Percentiles rank a stretch among this genome's conserved stretches.
phyloP scores from a whole-genome alignment of 2,888 invertebrate genomes.

The Leptopterna dolabrata region DNA sequence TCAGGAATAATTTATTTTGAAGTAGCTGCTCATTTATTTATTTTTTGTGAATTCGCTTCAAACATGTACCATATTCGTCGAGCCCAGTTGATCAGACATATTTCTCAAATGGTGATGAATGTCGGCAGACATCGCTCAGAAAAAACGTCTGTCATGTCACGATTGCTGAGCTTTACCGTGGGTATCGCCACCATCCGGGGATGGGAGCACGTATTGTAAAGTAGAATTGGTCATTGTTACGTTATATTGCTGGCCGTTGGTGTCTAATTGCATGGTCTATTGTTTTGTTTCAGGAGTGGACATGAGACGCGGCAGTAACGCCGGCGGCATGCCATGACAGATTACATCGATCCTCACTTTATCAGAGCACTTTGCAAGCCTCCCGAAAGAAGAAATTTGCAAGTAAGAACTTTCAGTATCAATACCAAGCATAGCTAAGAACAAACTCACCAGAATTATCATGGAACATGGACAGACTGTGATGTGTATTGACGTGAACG shows the following conservation, averaged over 20 bases:
- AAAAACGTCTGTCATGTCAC: not conserved
- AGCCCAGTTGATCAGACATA: too few species aligned
- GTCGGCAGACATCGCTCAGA: not conserved
- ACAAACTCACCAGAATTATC: too few species aligned
- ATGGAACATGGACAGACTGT: too few species aligned
- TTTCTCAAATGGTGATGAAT: not conserved
- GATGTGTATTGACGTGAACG: too few species aligned
- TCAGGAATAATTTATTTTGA: too few species aligned
- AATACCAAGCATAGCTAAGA: too few species aligned
- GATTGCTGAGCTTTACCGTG: not conserved
- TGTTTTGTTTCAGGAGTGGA: constrained; percentile 51
- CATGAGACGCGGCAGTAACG: constrained; percentile 52
- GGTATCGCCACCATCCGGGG: not conserved
- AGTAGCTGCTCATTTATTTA: too few species aligned
- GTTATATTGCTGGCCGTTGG: not conserved
- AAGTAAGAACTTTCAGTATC: constrained; percentile 66
- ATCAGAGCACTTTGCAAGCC: constrained; percentile 71
- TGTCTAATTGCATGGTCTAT: constrained; percentile 18
- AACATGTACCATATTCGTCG: too few species aligned
- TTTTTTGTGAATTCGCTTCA: too few species aligned
- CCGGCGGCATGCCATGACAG: constrained; percentile 67
- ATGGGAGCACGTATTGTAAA: not conserved
- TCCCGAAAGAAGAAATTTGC: constrained; percentile 70
- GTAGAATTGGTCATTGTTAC: constrained; percentile 23
- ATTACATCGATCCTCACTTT: constrained; percentile 70